phyloP scores from a whole-genome alignment of 2,113 vertebrate genomes.

The Leptocoma aspasia region DNA sequence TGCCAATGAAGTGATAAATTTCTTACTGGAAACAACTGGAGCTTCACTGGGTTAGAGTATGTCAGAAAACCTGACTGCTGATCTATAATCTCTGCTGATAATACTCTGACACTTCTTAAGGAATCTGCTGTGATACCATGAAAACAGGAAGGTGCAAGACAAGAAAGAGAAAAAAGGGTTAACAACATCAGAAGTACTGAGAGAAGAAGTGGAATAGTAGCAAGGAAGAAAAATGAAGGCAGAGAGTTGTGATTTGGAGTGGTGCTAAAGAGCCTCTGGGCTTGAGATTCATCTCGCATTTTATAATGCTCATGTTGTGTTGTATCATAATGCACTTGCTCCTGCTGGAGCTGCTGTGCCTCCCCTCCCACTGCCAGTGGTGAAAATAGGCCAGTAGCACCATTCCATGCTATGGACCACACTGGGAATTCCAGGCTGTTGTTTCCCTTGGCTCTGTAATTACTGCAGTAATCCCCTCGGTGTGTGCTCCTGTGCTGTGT shows the following conservation, averaged over 20 bases:
- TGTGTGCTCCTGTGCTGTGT: background rate
- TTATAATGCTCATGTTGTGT: constrained; percentile 38
- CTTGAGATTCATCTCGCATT: constrained; percentile 63
- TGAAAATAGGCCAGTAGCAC: background rate
- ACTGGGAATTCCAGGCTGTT: background rate
- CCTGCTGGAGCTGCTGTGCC: constrained; percentile 23
- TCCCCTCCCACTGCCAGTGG: background rate
- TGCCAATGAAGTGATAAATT: background rate
- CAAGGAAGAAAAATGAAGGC: constrained; percentile 55
- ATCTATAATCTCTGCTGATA: background rate
- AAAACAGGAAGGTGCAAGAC: background rate
- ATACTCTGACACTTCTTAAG: background rate
- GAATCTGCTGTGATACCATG: background rate
- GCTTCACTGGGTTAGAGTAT: background rate
- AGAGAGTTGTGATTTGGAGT: constrained; percentile 52
- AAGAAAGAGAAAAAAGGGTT: constrained; percentile 52
- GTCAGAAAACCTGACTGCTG: background rate
- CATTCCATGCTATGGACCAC: background rate
- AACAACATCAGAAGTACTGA: constrained; percentile 31
- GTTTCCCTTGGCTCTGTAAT: background rate
- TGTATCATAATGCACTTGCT: constrained; percentile 37
- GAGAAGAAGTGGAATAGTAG: constrained; percentile 37
- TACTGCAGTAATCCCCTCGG: background rate
- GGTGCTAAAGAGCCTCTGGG: constrained; percentile 56
- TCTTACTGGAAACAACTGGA: background rate